These are phyloP conservation scores for Arnoldichthys spilopterus DNA, from an alignment of 2,797 vertebrate genomes.

Conservation along the genomic window DNA sequence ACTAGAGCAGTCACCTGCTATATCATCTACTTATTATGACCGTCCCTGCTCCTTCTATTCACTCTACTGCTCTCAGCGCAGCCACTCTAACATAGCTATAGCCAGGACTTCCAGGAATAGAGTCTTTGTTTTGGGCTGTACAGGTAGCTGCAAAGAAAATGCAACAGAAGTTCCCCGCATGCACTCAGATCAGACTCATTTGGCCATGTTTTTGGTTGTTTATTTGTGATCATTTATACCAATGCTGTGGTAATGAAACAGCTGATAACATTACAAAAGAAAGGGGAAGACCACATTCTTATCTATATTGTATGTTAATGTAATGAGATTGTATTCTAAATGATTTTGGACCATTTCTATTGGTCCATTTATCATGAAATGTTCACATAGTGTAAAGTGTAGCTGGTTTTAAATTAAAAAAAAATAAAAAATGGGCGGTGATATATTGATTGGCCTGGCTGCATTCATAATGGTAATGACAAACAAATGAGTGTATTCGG, in stretches of 20 bases:
- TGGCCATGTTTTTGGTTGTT: not conserved
- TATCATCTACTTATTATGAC: slow-evolving; percentile 48
- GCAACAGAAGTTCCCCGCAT: not conserved
- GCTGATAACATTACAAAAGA: too few species aligned
- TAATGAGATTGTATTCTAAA: too few species aligned
- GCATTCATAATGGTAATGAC: not conserved
- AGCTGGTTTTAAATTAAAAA: not conserved
- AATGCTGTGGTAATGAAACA: too few species aligned
- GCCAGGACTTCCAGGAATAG: not conserved
- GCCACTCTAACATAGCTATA: slow-evolving; percentile 5
- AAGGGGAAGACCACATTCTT: too few species aligned
- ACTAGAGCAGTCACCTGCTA: slow-evolving; percentile 63
- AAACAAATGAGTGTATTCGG: not conserved
- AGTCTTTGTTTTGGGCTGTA: not conserved
- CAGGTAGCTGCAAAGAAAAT: not conserved
- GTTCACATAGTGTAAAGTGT: not conserved
- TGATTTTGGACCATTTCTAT: not conserved
- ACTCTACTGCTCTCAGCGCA: slow-evolving; percentile 1
- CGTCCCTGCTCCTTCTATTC: slow-evolving; percentile 2
- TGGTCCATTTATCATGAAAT: not conserved
- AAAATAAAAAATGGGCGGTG: not conserved
- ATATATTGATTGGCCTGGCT: not conserved
- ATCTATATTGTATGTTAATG: too few species aligned
- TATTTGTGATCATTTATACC: not conserved
- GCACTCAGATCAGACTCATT: not conserved